Base-by-base conservation (phyloP, 2,888 invertebrate genomes). In the Phengaris arion region DNA sequence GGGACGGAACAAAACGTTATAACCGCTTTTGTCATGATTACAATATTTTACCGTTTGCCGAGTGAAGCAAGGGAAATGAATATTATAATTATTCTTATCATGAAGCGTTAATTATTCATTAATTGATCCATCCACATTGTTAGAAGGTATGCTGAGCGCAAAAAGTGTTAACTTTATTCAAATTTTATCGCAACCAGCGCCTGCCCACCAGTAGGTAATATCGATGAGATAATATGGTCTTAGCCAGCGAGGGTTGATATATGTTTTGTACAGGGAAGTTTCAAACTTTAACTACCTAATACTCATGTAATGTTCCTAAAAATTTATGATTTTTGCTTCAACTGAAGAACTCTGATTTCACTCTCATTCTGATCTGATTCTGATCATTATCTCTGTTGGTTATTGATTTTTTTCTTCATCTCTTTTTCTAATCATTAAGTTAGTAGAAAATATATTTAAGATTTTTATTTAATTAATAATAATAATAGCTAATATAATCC, bases 1-100 rank as follows among this genome's bases (percentile, higher is more conserved):
- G 35, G 35, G 64, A 64, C 2, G 35, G 22, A 12, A 22, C 8
- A 59, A 22, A 64, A 64, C 2, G 52, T 9, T 52, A 5, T 52
- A 52, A 64, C 64, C 12, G 35, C 64, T 64, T 35, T 64, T 45
- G 64, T 64, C 35, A 48, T 6, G 8, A 35, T 59, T 59, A 59
- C 57, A 70, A 15, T 72, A n/a, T 72, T 72, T 72, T 72, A 22
- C 64, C 64, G 64, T 45, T 64, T 45, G 15, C 64, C 6, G 45
- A 59, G 8, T 57, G n/a, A 1, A 64, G 64, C 6, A 64, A 64
- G 64, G 35, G 64, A 64, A 64, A 35, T 35, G 64, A 64, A 64
- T 64, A 64, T 64, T 64, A 64, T 64, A 64, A 64, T 64, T 64
- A 64, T 64, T 64, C 64, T 45, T 64, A 64, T 64, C 35, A 64